Evolutionary conservation across 2,113 vertebrate genomes (phyloP).

Genomic region (Sinocyclocheilus rhinocerous): DNA sequence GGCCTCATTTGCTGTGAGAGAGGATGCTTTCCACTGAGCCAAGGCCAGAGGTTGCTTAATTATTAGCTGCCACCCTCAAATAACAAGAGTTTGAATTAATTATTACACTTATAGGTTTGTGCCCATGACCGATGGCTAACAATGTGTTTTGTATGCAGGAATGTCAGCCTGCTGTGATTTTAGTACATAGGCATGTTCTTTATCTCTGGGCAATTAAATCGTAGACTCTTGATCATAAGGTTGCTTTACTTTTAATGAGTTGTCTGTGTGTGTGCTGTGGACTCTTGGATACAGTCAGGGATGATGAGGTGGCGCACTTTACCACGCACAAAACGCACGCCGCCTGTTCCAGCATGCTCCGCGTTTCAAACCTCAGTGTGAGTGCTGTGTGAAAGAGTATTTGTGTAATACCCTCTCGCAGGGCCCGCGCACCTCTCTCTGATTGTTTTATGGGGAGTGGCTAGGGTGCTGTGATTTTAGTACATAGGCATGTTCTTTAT

Average conservation of each 20-base stretch:
- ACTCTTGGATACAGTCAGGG: conserved; percentile 3
- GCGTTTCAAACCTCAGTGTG: not conserved
- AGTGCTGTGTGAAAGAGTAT: conserved; percentile 9
- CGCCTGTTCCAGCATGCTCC: too few species aligned
- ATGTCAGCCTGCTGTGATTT: conserved; percentile 61
- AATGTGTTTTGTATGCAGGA: conserved; percentile 65
- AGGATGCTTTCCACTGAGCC: conserved; percentile 57
- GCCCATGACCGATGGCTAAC: conserved; percentile 56
- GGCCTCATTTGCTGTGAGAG: conserved; percentile 43
- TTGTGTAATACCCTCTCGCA: conserved; percentile 7
- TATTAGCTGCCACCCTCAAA: conserved; percentile 67
- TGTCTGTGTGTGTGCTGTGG: conserved; percentile 34
- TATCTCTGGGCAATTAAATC: conserved; percentile 58
- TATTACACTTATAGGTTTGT: conserved; percentile 62
- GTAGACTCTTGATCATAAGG: conserved; percentile 46
- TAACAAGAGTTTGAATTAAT: conserved; percentile 68
- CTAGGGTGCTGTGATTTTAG: conserved; percentile 65
- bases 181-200: conserved; percentile 54
- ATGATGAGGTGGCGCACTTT: conserved; percentile 13
- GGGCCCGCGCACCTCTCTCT: conserved; percentile 35
- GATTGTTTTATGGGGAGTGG: conserved; percentile 59
- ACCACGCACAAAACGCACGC: not conserved
- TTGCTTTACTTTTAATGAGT: conserved; percentile 63
- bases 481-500: conserved; percentile 51
- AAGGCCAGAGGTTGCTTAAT: conserved; percentile 63